phyloP scores from a whole-genome alignment of 2,113 vertebrate species.

The Pseudorectes ferrugineus region DNA sequence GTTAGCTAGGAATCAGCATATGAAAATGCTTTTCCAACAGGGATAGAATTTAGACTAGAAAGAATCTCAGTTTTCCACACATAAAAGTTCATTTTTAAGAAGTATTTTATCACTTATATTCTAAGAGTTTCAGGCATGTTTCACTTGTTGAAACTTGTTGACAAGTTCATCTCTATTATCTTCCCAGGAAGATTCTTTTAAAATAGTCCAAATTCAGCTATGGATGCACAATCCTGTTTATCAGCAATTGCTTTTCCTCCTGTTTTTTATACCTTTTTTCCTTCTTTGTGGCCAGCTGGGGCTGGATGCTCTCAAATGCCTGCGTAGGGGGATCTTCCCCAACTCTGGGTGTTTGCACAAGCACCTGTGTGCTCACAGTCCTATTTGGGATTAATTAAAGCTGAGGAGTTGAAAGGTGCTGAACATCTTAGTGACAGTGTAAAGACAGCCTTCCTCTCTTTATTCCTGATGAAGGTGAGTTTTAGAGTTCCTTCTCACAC shows the following conservation, averaged over 20 bases:
- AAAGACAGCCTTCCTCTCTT: background rate
- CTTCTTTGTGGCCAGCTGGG: background rate
- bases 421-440: background rate
- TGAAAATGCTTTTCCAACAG: background rate
- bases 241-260: background rate
- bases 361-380: background rate
- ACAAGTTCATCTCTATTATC: background rate
- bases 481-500: background rate
- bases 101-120: background rate
- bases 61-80: background rate
- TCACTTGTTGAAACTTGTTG: background rate
- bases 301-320: background rate
- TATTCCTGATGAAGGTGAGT: background rate
- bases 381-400: background rate
- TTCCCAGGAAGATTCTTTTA: background rate
- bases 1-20: background rate
- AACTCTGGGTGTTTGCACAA: background rate
- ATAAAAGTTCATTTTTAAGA: background rate
- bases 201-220: background rate
- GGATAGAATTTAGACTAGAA: background rate
- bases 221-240: background rate
- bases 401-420: background rate
- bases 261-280: background rate
- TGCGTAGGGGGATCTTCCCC: background rate
- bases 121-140: background rate